Base-by-base conservation (phyloP, 1,140 invertebrate genomes). In the Cecropterus lyciades region DNA sequence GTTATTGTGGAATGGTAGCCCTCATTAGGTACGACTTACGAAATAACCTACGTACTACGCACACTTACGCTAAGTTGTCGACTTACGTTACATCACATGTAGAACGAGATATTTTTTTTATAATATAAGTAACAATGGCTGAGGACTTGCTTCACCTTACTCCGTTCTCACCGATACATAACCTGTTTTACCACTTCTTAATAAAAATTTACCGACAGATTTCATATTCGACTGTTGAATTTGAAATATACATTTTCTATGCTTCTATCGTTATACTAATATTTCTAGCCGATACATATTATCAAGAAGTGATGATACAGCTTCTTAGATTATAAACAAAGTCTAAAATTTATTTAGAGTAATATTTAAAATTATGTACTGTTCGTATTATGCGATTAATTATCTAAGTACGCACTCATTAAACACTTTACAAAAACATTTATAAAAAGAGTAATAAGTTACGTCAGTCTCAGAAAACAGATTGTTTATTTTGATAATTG, bases 61-160 rank as follows among this genome's bases (percentile, higher is more conserved):
- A 82, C 70, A 72, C 79, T 84, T 84, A 87, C 45, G 65, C 72
- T 82, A 79, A 70, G 65, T 72, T 78, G 62, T 65, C 72, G 63
- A 82, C 81, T 86, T 84, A 86, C 57, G 69, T 85, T 88, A 91
- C 84, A 89, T 91, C 88, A 91, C 88, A 91, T 88, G 70, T 86
- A 85, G 77, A 91, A 87, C 86, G 87, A 91, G 87, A 91, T 89
- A 84, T 79, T 73, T 78, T 73, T 78, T 82, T 80, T 55, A 57
- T 70, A 71, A 69, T 70, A 81, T 87, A 87, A 87, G 84, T 84
- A 85, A 84, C 77, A 87, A 81, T 73, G 76, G 78, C 81, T 83
- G 81, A 84, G 67, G 73, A 77, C 53, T 72, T 63, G 48, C 37
- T 64, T 67, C 72, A 73, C 76, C 67, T 76, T 66, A 74, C 80